Conservation (phyloP, 2,113 vertebrate genomes). For the Dipodomys spectabilis region DNA sequence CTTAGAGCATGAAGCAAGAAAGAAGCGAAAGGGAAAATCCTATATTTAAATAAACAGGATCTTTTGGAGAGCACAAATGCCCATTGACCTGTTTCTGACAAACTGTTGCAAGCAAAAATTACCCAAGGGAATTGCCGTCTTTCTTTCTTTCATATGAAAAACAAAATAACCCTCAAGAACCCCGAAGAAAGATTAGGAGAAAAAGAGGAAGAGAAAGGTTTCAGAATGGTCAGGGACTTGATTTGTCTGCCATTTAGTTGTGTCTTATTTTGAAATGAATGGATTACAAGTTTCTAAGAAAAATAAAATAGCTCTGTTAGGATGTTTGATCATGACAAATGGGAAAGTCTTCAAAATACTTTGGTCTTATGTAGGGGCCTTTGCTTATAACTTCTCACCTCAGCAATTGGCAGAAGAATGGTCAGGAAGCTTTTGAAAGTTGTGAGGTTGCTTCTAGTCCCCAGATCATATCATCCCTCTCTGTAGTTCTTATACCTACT, state of each 20-base stretch:
- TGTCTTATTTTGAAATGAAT: slow-evolving; percentile 17
- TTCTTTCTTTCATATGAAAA: background rate
- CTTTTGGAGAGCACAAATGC: slow-evolving; percentile 11
- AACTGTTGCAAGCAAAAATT: background rate
- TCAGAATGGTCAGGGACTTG: background rate
- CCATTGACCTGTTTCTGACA: background rate
- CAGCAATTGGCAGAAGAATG: background rate
- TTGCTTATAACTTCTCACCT: background rate
- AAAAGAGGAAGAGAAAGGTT: slow-evolving; percentile 31
- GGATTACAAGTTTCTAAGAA: background rate
- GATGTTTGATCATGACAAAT: background rate
- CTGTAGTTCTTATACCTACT: background rate
- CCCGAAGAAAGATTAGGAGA: background rate
- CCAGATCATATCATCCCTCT: background rate
- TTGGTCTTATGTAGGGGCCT: background rate
- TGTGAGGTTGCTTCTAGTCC: background rate
- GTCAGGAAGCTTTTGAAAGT: background rate
- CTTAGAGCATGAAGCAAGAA: background rate
- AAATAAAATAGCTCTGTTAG: background rate
- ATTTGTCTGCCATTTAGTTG: background rate
- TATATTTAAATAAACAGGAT: background rate
- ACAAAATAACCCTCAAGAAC: background rate
- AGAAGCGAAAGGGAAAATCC: slow-evolving; percentile 9
- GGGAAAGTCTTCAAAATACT: slow-evolving; percentile 13
- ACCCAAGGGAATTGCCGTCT: slow-evolving; percentile 11